phyloP scores from a whole-genome alignment of 1,140 invertebrate genomes.

The Vanessa atalanta region DNA sequence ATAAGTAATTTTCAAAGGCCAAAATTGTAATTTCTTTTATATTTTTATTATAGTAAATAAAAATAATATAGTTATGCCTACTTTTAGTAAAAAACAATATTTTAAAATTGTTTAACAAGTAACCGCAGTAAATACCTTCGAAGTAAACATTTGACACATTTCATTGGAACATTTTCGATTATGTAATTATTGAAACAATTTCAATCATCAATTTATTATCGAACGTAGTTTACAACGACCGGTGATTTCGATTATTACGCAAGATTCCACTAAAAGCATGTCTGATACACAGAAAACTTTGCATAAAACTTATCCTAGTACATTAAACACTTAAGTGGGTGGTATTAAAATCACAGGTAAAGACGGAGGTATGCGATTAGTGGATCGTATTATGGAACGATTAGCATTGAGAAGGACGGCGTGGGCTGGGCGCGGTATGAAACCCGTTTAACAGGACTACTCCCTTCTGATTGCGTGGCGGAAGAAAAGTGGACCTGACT shows the following conservation, averaged over 20 bases:
- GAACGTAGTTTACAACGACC: neutral
- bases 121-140: no score
- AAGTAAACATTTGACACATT: no score
- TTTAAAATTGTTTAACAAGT: no score
- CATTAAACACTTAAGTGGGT: conserved; percentile 11
- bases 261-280: conserved; percentile 2
- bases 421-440: conserved; percentile 35
- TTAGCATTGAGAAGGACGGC: conserved; percentile 65
- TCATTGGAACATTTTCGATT: no score
- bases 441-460: conserved; percentile 36
- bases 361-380: conserved; percentile 23
- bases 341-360: conserved; percentile 18
- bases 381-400: conserved; percentile 22
- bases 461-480: conserved; percentile 35
- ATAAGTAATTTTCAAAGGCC: no score
- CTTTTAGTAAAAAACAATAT: no score
- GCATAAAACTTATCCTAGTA: conserved; percentile 6
- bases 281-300: conserved; percentile 4
- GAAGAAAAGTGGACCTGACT: conserved; percentile 36
- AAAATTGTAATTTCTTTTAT: no score
- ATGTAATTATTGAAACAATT: neutral
- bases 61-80: no score
- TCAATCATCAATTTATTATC: neutral
- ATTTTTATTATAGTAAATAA: no score
- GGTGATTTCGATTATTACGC: neutral